Conservation (phyloP, 2,797 vertebrate species). For the Sternotherus odoratus region DNA sequence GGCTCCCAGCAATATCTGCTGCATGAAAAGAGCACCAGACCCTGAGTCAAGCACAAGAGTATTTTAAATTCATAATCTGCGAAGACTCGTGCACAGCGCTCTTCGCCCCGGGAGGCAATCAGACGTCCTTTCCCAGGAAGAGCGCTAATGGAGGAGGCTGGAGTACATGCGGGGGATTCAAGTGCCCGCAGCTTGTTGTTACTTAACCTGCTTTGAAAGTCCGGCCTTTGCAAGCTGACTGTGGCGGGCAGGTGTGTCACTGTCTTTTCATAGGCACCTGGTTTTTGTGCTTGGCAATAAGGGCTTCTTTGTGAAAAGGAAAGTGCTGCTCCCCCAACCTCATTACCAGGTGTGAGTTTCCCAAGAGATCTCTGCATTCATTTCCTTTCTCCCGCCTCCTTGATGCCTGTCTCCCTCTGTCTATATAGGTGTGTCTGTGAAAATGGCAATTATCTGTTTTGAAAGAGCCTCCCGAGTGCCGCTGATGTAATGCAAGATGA, state of each 20-base stretch:
- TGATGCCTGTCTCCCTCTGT: not conserved
- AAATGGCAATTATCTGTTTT: not conserved
- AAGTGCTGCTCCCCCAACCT: not conserved
- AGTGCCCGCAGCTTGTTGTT: not conserved
- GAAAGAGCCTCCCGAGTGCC: not conserved
- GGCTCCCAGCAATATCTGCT: not conserved
- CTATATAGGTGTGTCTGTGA: not conserved
- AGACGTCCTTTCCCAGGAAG: not conserved
- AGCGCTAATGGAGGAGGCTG: not conserved
- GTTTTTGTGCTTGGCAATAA: not conserved
- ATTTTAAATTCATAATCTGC: not conserved
- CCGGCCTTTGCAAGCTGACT: not conserved
- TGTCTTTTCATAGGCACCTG: not conserved
- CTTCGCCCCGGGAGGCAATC: not conserved
- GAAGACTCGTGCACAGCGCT: not conserved
- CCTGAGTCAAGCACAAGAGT: too few species aligned
- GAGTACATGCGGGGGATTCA: not conserved
- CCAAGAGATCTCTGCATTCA: not conserved
- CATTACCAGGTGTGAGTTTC: rapidly evolving
- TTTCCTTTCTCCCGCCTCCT: not conserved
- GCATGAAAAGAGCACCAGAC: not conserved
- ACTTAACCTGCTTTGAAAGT: not conserved
- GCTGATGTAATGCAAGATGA: not conserved
- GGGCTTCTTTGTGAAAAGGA: rapidly evolving
- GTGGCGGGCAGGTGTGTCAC: not conserved